phyloP scores from a whole-genome alignment of 2,113 vertebrate genomes.

The Lepisosteus osseus region DNA sequence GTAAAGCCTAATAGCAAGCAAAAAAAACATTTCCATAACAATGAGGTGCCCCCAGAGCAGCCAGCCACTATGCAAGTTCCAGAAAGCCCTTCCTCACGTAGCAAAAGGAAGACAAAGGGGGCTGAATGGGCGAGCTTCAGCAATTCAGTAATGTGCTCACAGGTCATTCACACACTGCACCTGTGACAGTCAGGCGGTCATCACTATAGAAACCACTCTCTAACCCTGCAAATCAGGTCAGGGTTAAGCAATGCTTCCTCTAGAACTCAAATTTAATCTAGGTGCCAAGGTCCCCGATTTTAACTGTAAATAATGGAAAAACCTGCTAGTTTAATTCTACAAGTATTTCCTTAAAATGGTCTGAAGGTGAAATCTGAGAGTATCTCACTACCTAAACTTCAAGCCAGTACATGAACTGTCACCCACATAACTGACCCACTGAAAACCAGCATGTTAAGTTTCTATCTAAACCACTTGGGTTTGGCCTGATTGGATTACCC shows the following conservation, averaged over 20 bases:
- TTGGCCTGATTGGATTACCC: too few species aligned
- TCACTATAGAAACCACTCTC: slow-evolving; percentile 54
- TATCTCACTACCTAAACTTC: too few species aligned
- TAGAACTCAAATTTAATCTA: too few species aligned
- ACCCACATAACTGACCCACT: too few species aligned
- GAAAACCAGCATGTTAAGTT: too few species aligned
- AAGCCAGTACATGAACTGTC: too few species aligned
- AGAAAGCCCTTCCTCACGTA: slow-evolving; percentile 43
- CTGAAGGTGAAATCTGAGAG: too few species aligned
- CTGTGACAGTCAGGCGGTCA: slow-evolving; percentile 55
- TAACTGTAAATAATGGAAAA: too few species aligned
- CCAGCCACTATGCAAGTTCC: slow-evolving; percentile 48
- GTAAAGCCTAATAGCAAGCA: neutral
- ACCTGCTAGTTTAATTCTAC: too few species aligned
- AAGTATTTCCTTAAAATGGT: too few species aligned
- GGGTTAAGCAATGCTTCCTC: slow-evolving; percentile 25
- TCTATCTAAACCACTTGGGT: too few species aligned
- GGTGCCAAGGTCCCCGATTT: too few species aligned
- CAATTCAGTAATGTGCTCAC: neutral
- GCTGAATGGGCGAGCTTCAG: neutral
- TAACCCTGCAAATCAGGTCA: slow-evolving; percentile 48
- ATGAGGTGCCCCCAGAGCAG: slow-evolving; percentile 24
- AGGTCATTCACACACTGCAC: slow-evolving; percentile 44
- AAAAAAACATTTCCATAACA: neutral
- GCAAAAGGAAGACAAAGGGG: neutral